A percentile compares a stretch with the other conserved stretches of the same genome.
Conservation (phyloP, 2,113 vertebrate genomes). For the Halichoeres trimaculatus region DNA sequence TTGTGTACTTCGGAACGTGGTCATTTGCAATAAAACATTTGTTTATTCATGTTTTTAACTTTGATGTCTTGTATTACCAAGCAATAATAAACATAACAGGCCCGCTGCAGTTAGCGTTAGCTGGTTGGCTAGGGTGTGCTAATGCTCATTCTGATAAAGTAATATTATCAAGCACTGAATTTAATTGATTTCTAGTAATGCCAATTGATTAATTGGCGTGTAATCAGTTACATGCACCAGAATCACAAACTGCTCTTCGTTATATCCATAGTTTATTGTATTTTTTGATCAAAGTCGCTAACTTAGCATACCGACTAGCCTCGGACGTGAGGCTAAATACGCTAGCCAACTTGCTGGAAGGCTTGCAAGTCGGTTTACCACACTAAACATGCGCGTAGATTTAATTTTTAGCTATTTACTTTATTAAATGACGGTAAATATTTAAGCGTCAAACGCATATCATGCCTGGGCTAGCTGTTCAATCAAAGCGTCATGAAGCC, state of each 20-base stretch:
- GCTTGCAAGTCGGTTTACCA: slow-evolving; percentile 16
- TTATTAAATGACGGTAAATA: not conserved
- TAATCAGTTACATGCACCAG: accelerated
- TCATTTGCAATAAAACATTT: not conserved
- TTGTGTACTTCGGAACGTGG: accelerated
- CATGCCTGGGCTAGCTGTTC: accelerated
- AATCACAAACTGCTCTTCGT: accelerated
- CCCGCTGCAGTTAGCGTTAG: slow-evolving; percentile 61
- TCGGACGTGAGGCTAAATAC: slow-evolving; percentile 14
- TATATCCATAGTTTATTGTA: not conserved
- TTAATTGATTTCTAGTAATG: not conserved
- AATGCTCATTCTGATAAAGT: slow-evolving; percentile 6
- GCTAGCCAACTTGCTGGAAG: slow-evolving; percentile 31
- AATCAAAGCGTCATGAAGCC: not conserved
- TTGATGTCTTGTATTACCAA: slow-evolving; percentile 34
- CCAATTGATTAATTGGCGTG: accelerated
- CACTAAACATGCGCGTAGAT: not conserved
- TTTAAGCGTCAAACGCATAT: accelerated
- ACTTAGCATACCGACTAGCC: slow-evolving; percentile 39
- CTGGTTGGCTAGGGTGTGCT: slow-evolving; percentile 39
- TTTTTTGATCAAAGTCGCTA: not conserved
- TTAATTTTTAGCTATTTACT: not conserved
- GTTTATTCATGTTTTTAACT: not conserved
- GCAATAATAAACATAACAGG: slow-evolving; percentile 69
- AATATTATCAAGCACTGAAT: not conserved